Conservation (phyloP, 2,797 vertebrate species). For the Petrocephalus sullivani region DNA sequence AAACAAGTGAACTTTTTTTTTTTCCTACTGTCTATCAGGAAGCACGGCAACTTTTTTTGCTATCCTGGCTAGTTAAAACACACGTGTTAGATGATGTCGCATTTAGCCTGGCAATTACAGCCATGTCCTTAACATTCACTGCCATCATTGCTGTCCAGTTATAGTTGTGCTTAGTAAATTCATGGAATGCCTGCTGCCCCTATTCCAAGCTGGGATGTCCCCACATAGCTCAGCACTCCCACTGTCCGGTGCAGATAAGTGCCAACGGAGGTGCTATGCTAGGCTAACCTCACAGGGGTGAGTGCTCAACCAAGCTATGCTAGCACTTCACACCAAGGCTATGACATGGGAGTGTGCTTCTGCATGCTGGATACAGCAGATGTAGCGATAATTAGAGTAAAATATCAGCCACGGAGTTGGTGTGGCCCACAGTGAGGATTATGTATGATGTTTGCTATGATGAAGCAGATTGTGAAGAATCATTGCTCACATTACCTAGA, state of each 20-base stretch:
- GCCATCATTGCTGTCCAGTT: background rate
- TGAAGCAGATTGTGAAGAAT: background rate
- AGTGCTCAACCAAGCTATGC: background rate
- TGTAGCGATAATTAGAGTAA: background rate
- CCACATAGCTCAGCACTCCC: background rate
- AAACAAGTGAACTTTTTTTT: conserved; percentile 43
- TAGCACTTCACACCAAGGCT: background rate
- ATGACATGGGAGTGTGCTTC: background rate
- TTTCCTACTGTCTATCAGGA: conserved; percentile 17
- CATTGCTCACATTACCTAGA: background rate
- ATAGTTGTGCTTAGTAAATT: background rate
- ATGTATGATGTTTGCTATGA: conserved; percentile 7
- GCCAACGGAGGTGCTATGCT: background rate
- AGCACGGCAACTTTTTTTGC: conserved; percentile 10
- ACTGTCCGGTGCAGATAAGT: too few relatives aligned
- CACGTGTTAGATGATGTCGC: background rate
- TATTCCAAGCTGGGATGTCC: background rate
- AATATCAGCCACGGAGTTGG: background rate
- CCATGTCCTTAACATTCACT: background rate
- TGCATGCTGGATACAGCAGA: background rate
- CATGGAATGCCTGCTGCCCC: background rate
- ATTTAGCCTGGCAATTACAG: background rate
- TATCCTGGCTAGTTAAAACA: conserved; percentile 9
- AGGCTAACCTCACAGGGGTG: background rate
- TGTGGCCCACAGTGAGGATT: background rate